Conservation (phyloP, 2,113 vertebrate species). For the Cettia cetti region DNA sequence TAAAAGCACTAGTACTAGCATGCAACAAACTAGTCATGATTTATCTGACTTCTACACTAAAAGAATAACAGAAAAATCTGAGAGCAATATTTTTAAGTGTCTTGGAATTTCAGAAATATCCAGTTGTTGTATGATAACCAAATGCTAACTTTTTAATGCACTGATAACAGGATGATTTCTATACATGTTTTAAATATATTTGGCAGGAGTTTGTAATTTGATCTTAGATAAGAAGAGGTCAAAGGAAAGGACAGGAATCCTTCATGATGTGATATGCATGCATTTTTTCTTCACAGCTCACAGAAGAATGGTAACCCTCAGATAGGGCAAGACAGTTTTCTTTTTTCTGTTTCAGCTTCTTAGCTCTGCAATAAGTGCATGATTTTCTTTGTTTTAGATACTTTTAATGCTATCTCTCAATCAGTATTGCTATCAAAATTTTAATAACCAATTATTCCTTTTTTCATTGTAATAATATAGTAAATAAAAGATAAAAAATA, state of each 20-base stretch:
- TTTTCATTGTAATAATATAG: background rate
- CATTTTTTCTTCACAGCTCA: background rate
- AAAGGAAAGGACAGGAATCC: background rate
- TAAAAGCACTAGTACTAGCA: background rate
- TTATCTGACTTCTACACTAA: background rate
- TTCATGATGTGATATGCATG: background rate
- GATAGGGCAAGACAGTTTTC: background rate
- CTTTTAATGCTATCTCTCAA: background rate
- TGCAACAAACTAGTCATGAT: background rate
- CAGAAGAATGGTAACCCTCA: background rate
- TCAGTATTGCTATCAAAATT: background rate
- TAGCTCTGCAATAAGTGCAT: background rate
- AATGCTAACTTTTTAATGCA: background rate
- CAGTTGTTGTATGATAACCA: background rate
- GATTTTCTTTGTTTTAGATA: background rate
- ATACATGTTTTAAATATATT: background rate
- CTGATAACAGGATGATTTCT: background rate
- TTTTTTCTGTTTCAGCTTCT: background rate
- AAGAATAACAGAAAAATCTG: background rate
- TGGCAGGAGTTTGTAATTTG: background rate
- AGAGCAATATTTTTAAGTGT: background rate
- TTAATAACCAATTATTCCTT: background rate
- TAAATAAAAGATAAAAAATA: background rate
- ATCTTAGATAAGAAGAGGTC: background rate
- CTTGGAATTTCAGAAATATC: background rate